Evolutionary conservation across 2,888 invertebrate species (phyloP), one percentile per base, ranked within the genome.

Genomic region (Anarsia innoxiella): DNA sequence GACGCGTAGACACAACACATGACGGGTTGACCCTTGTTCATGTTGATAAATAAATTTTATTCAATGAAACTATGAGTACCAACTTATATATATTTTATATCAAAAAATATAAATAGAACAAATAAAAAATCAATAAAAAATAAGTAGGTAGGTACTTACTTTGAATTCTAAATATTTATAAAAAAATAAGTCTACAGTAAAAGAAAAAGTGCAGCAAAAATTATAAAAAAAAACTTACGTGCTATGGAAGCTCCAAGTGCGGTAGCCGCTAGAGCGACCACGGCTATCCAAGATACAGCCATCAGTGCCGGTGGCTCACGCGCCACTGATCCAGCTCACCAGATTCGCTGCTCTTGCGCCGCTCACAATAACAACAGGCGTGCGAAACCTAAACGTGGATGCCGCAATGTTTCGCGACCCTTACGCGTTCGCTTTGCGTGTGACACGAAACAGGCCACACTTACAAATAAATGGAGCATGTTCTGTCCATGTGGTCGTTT

Each of bases 191-290:
- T n/a, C n/a, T n/a, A n/a, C n/a, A n/a, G n/a, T n/a, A n/a, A n/a
- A n/a, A n/a, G n/a, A n/a, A n/a, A n/a, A n/a, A n/a, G n/a, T n/a
- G n/a, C n/a, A n/a, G n/a, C n/a, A n/a, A n/a, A n/a, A n/a, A n/a
- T n/a, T n/a, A n/a, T n/a, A n/a, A n/a, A n/a, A n/a, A n/a, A 19
- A 15, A 10, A 33, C 33, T 33, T 15, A 33, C 33, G 33, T 33
- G 33, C 33, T 45, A 84, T 75, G 9, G 80, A 71, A 39, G 83
- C 84, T 36, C 84, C 83, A 40, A 84, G 69, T 23, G 69, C 79
- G 23, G 77, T 73, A 35, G 74, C 73, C 37, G 72, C 74, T 23
- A 84, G 69, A 46, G 70, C 64, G 14, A 69, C 56, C 51, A 79
- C 67, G 6, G 73, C 71, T 54, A 67, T 66, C 74, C 66, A 75